phyloP scores from a whole-genome alignment of 1,140 invertebrate genomes.

The Drosophila yakuba region DNA sequence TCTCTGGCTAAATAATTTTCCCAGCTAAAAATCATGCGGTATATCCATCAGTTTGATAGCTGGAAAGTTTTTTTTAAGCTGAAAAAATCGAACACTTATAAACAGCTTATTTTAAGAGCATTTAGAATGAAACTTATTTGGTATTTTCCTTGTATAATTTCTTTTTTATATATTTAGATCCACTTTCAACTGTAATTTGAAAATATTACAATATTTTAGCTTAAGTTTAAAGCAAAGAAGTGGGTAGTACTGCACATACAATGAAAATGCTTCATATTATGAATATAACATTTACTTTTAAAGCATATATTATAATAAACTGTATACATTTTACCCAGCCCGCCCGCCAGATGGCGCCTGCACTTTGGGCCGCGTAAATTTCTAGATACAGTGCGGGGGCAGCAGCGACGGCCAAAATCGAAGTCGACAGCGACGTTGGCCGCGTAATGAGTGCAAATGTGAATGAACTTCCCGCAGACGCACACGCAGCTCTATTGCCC shows the following conservation, averaged over 20 bases:
- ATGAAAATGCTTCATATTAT: too few relatives aligned
- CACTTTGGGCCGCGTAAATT: conserved; percentile 35
- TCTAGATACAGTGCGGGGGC: conserved; percentile 50
- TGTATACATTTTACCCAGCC: not conserved
- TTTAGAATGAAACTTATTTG: not conserved
- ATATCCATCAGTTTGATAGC: not conserved
- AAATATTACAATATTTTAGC: too few relatives aligned
- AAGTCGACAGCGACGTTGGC: conserved; percentile 48
- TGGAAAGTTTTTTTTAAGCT: not conserved
- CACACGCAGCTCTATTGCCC: conserved; percentile 61
- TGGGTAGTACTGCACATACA: too few relatives aligned
- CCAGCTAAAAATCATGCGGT: not conserved
- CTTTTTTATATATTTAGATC: not conserved
- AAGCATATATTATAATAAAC: not conserved
- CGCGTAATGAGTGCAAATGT: conserved; percentile 81
- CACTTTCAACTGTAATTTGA: too few relatives aligned
- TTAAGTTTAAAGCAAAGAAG: too few relatives aligned
- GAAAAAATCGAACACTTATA: not conserved
- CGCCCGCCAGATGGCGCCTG: conserved; percentile 4
- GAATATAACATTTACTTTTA: too few relatives aligned
- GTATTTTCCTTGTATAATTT: not conserved
- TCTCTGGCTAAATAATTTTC: conserved; percentile 4
- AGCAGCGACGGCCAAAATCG: conserved; percentile 18
- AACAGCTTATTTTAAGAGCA: too few relatives aligned
- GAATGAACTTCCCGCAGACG: conserved; percentile 79